Evolutionary conservation across 2,797 vertebrate genomes (phyloP).

Genomic region (Ctenopoma kingsleyae): DNA sequence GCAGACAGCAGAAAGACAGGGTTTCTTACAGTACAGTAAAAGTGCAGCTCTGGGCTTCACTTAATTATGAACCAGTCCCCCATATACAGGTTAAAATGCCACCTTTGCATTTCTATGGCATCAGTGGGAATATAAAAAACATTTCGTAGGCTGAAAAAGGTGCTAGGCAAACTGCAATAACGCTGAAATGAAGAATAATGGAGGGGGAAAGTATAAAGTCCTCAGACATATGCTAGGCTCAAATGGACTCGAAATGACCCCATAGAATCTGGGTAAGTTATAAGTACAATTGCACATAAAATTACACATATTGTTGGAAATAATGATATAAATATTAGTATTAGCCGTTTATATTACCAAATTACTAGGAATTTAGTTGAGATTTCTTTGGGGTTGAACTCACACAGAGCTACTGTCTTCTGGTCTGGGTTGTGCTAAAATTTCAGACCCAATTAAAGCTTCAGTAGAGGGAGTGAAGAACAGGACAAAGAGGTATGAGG

Average conservation of each 20-base stretch:
- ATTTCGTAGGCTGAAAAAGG: conserved; percentile 25
- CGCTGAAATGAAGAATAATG: conserved; percentile 34
- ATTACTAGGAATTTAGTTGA: conserved; percentile 50
- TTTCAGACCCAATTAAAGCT: conserved; percentile 65
- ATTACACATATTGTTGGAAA: conserved; percentile 43
- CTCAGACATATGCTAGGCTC: conserved; percentile 6
- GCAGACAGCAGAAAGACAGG: conserved; percentile 41
- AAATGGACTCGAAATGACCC: conserved; percentile 11
- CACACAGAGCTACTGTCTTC: conserved; percentile 54
- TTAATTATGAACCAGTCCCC: conserved; percentile 67
- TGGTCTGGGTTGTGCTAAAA: conserved; percentile 49
- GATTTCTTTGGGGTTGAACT: conserved; percentile 57
- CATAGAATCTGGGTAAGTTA: conserved; percentile 23
- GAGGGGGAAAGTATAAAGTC: conserved; percentile 4
- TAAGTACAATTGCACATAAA: conserved; percentile 6
- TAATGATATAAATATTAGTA: conserved; percentile 42
- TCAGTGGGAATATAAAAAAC: conserved; percentile 48
- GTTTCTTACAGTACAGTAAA: conserved; percentile 42
- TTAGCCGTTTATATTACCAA: conserved; percentile 45
- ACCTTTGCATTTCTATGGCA: conserved; percentile 50
- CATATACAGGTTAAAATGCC: conserved; percentile 60
- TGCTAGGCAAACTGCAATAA: neutral
- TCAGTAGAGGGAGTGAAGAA: conserved; percentile 50
- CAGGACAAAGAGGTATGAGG: conserved; percentile 38
- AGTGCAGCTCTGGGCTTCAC: conserved; percentile 37